Base-by-base conservation (phyloP, 2,113 vertebrate genomes). In the Ptilonorhynchus violaceus region DNA sequence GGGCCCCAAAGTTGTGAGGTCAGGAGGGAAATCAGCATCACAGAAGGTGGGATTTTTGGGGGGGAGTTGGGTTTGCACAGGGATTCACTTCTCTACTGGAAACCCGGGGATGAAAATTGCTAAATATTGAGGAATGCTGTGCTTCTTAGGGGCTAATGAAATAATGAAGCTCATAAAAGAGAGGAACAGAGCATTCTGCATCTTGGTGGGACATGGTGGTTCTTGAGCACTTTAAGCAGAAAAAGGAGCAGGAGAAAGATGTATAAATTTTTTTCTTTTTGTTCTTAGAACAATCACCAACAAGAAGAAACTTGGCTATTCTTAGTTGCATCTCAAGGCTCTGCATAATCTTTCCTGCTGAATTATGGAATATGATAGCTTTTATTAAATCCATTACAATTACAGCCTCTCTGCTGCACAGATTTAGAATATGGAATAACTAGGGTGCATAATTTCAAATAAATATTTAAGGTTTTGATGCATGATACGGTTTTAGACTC, bases 391-490 rank as follows among this genome's bases (percentile, higher is more conserved):
- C 96, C 90, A 96, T 97, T 97, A 97, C 96, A 62, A 80, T 97
- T 93, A 96, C 88, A 92, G 96, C 70, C 93, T 88, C 94, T 96
- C 97, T 86, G 92, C 91, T 95, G 90, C 95, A 96, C 94, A 88
- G 94, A 94, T 96, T 97, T 97, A 94, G 96, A 97, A 97, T 98
- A 98, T 97, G 97, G 95, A 98, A 98, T 98, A 98, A 98, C 90
- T 97, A 98, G 98, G 98, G 97, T 97, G 96, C 96, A 97, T 98
- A 98, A 94, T 97, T 97, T 96, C 96, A 97, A 97, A 98, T 98
- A 98, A 98, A 98, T 98, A 98, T 98, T 98, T 98, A 97, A 98
- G 97, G 95, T 96, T 97, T 97, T 92, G 85, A 94, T 97, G 93
- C 74, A 5, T 95, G 96, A 97, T 97, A 94, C 47, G 3, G 85